Evolutionary conservation across 92 coral and sea anemone species (phyloP).

Genomic region (Palythoa heliodiscus): DNA sequence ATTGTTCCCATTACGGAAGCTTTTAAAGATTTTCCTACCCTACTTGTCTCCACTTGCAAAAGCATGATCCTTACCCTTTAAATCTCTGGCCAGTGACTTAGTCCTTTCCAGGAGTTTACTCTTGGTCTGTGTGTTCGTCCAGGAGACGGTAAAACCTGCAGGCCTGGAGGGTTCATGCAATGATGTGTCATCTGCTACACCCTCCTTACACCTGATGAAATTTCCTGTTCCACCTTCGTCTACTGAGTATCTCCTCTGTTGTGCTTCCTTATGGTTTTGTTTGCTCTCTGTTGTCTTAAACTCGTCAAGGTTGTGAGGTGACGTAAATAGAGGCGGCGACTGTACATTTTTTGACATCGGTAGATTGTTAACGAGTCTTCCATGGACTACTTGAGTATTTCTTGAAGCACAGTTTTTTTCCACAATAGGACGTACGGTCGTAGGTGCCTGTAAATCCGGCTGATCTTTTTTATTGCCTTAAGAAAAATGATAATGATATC

Average conservation of each 20-base stretch:
- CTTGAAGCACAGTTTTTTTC: background rate
- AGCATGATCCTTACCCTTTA: conserved; percentile 63
- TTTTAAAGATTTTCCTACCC: background rate
- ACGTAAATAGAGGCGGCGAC: conserved; percentile 30
- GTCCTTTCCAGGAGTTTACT: conserved; percentile 50
- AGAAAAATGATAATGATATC: background rate
- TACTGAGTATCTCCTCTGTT: conserved; percentile 13
- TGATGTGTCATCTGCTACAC: conserved; percentile 20
- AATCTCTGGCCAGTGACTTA: conserved; percentile 74
- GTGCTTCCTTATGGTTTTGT: conserved; percentile 8
- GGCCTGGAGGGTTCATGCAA: conserved; percentile 66
- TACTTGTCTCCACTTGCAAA: background rate
- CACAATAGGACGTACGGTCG: background rate
- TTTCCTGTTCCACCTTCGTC: conserved; percentile 16
- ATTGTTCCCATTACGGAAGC: background rate
- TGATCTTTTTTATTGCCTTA: background rate
- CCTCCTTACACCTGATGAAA: background rate
- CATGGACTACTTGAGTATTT: background rate
- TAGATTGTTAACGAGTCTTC: conserved; percentile 7
- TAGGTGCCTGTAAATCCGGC: background rate
- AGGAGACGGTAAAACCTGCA: conserved; percentile 82
- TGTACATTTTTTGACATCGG: conserved; percentile 21
- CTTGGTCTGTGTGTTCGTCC: conserved; percentile 62
- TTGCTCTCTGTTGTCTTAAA: conserved; percentile 32
- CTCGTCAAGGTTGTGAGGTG: conserved; percentile 15